Evolutionary conservation across 2,797 vertebrate genomes (phyloP).

Genomic region (Salarias fasciatus): DNA sequence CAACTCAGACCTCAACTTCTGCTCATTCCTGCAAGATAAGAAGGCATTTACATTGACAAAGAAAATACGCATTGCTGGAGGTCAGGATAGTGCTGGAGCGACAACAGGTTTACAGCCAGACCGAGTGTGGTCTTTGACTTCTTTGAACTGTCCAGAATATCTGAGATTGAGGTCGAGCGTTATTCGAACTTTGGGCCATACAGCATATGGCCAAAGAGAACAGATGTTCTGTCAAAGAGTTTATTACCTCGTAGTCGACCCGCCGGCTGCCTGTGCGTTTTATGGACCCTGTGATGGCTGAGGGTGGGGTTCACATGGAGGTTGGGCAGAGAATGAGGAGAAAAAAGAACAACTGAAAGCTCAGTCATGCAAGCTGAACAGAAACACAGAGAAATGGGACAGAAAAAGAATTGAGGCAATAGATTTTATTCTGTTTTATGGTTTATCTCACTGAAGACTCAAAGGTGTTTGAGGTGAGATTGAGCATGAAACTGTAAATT

Average conservation of each 20-base stretch:
- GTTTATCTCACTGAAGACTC: too few species aligned
- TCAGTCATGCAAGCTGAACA: background rate
- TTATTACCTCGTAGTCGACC: slow-evolving; percentile 46
- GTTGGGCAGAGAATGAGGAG: background rate
- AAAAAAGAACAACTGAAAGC: too few species aligned
- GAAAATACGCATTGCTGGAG: background rate
- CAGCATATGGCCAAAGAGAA: slow-evolving; percentile 33
- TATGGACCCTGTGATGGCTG: slow-evolving; percentile 48
- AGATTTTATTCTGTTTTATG: too few species aligned
- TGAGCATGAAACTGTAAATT: too few species aligned
- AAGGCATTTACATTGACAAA: background rate
- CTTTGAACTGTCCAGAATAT: slow-evolving; percentile 8
- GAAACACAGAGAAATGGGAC: background rate
- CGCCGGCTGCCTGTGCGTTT: slow-evolving; percentile 23
- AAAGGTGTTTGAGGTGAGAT: too few species aligned
- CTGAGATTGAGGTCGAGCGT: slow-evolving; percentile 25
- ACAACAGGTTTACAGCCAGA: background rate
- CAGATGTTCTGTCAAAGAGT: slow-evolving; percentile 67
- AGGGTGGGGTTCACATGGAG: slow-evolving; percentile 35
- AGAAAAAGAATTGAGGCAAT: too few species aligned
- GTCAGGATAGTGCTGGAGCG: too few species aligned
- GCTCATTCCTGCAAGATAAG: background rate
- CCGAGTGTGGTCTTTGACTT: background rate
- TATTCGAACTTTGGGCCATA: slow-evolving; percentile 21
- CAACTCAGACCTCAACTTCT: background rate